Evolutionary conservation across 2,113 vertebrate species (phyloP), one percentile per base, ranked within the genome.

Genomic region (Sinocyclocheilus anshuiensis): DNA sequence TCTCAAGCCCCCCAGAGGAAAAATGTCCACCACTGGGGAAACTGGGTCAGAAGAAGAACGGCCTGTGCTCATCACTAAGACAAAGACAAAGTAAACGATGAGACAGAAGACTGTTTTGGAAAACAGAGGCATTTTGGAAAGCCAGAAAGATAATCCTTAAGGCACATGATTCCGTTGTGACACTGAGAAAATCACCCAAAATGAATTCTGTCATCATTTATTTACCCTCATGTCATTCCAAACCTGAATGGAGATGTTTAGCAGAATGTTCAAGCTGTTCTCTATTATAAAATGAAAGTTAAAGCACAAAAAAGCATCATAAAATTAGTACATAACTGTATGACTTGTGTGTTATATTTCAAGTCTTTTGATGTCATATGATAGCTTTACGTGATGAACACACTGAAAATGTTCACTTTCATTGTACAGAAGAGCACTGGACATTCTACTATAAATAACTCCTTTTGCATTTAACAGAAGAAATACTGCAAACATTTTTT

Each of bases 41-140:
- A 89, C 10, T 90, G 76, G 88, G 87, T 87, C 87, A 88, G 59
- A 6, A 75, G 39, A 76, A 86, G 80, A 87, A 81, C 15, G 79
- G 65, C 55, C 33, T 18, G n/a, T 72, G 69, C 63, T 69, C 33
- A 61, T 69, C 45, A 12, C 39, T 45, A 86, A 75, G 39, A 83
- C 71, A 84, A 75, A 77, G 55, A 76, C 42, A 69, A 71, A 61
- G 50, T 33, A 67, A 59, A 76, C 15, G 12, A 15, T 11, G 50
- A 67, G 55, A 87, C 26, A 88, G 42, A 86, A 82, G 45, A 55
- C 39, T 63, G 69, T 67, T 79, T 76, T 61, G 45, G 82, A 77
- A 81, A 29, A 15, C 42, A 45, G 42, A 65, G 24, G 24, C 63
- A 26, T 67, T n/a, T 42, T 33, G 39, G 71, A 39, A 12, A 45